These are phyloP conservation scores for Ursus arctos DNA, from an alignment of 2,113 vertebrate genomes.

Conservation along the genomic window DNA sequence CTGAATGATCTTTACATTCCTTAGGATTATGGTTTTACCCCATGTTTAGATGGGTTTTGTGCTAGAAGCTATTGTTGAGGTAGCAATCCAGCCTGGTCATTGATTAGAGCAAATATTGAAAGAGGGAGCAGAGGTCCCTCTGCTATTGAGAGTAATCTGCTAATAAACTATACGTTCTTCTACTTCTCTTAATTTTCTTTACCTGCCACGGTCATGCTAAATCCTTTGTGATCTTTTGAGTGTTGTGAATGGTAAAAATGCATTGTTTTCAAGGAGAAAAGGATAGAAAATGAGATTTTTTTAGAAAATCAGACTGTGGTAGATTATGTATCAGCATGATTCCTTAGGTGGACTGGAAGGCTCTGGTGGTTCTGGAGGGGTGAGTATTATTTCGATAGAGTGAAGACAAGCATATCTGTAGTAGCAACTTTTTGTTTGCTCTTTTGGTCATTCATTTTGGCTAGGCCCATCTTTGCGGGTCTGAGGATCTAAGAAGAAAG, in stretches of 20 bases:
- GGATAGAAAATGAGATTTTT: neutral
- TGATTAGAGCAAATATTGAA: neutral
- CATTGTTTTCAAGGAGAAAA: conserved; percentile 5
- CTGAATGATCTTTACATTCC: neutral
- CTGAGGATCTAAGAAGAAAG: neutral
- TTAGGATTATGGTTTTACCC: conserved; percentile 34
- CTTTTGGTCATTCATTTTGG: conserved; percentile 4
- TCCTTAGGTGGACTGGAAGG: neutral
- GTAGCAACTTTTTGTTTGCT: conserved; percentile 8
- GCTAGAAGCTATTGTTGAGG: neutral
- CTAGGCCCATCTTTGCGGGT: neutral
- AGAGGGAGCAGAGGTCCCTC: neutral
- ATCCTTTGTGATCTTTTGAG: neutral
- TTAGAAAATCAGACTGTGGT: neutral
- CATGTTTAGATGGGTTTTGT: neutral
- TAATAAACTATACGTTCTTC: neutral
- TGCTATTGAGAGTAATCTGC: conserved; percentile 2
- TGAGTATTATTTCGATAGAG: neutral
- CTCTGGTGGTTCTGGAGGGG: neutral
- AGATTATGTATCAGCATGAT: neutral
- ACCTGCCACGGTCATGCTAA: neutral
- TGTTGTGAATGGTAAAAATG: neutral
- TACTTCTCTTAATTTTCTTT: conserved; percentile 28
- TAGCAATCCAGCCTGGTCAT: neutral
- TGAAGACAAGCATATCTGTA: conserved; percentile 6